A percentile compares a stretch with the other conserved stretches of the same genome.
These are phyloP conservation scores for Scomber japonicus DNA, from an alignment of 2,113 vertebrate species.

Conservation along the genomic window DNA sequence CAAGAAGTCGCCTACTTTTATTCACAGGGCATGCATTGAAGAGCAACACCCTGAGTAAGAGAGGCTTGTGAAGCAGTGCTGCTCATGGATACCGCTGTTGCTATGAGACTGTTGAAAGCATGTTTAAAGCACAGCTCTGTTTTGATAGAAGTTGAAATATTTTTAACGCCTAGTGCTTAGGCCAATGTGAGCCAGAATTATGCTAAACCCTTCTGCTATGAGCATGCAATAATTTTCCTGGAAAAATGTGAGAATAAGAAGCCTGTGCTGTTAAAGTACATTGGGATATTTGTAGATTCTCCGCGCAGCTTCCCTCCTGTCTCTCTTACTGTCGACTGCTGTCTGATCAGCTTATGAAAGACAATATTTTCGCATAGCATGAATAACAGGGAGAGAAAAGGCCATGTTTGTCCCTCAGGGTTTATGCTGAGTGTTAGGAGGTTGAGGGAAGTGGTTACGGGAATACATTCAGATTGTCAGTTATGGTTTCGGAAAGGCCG, in stretches of 20 bases:
- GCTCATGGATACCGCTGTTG: conserved; percentile 67
- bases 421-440: conserved; percentile 23
- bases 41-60: conserved; percentile 39
- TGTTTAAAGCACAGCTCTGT: conserved; percentile 48
- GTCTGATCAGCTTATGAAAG: conserved; percentile 39
- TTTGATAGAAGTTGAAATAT: conserved; percentile 61
- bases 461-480: conserved; percentile 5
- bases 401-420: conserved; percentile 25
- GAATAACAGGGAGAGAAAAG: conserved; percentile 42
- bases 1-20: conserved; percentile 62
- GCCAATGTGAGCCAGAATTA: conserved; percentile 5
- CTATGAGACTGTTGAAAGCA: conserved; percentile 69
- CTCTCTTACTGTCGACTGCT: conserved; percentile 23
- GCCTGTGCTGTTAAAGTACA: background rate
- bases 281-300: conserved; percentile 14
- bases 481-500: conserved; percentile 25
- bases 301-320: conserved; percentile 2
- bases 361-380: conserved; percentile 18
- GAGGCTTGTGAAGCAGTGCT: conserved; percentile 52
- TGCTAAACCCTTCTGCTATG: conserved; percentile 31
- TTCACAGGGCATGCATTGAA: conserved; percentile 55
- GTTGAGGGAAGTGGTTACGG: background rate
- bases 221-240: background rate
- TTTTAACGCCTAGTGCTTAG: conserved; percentile 52
- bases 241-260: conserved; percentile 23